Evolutionary conservation across 2,888 invertebrate species (phyloP), one percentile per base, ranked within the genome.

Genomic region (Rotaria magnacalcarata): DNA sequence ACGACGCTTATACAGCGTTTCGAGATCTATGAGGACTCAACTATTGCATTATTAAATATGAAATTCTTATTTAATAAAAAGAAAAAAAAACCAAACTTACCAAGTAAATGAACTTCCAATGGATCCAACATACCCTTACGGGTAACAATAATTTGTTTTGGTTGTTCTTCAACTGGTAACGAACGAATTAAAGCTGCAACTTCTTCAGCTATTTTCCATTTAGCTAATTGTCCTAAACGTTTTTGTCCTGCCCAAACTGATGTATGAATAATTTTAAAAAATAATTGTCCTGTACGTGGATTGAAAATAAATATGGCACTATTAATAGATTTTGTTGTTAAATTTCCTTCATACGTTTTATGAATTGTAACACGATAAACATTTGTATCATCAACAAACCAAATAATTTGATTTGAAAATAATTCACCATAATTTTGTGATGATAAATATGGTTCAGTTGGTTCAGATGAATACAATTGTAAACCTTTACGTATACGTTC

Each of bases 131-230:
- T 99, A 87, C 99, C 99, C 91, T 99, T 99, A 89, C 99, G 93
- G 0, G 99, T 99, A 86, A 99, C 99, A 90, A 99, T 99, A 91
- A 99, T 99, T 92, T 99, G 99, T 91, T 99, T 97, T 0, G 99
- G 99, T 91, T 99, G 99, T 92, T 99, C 99, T 92, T 99, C 99
- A 8, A 99, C 98, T 0, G 99, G 99, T 88, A 99, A 92, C 0
- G 99, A 99, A 80, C 99, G 94, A 93, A 99, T 99, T 89, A 99
- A 92, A 56, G 99, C 99, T 1, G 99, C 99, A 27, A 99, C 99
- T 94, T 99, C 99, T 93, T 99, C 99, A 85, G 99, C 99, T 0
- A 99, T 99, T 92, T 99, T 99, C 99, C 99, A 99, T 92, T 99
- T 99, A 19, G 99, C 99, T 92, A 99, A 93, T 93, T 95, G 97